Conservation (phyloP, 2,113 vertebrate species). For the Paratilapia polleni region DNA sequence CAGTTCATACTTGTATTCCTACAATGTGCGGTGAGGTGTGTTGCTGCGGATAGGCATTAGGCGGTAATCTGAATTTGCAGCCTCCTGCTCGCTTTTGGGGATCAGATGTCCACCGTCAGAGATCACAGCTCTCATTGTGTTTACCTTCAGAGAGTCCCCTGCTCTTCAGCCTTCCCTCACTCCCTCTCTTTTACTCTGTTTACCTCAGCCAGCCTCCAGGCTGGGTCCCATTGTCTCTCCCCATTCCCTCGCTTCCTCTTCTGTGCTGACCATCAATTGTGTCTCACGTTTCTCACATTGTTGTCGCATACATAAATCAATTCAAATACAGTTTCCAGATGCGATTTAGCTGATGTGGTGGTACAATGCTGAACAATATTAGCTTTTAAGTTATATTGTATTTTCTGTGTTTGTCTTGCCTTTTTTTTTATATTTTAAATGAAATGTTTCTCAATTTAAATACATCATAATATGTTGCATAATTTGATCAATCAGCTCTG, state of each 20-base stretch:
- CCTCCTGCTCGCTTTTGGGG: conserved; percentile 57
- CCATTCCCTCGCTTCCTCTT: conserved; percentile 12
- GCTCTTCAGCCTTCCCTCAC: conserved; percentile 42
- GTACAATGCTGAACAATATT: neutral
- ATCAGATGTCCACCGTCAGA: conserved; percentile 77
- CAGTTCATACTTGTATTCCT: neutral
- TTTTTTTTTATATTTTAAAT: neutral
- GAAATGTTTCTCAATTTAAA: neutral
- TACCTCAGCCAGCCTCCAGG: conserved; percentile 1
- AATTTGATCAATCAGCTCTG: neutral
- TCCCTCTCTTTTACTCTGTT: conserved; percentile 41
- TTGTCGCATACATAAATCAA: neutral
- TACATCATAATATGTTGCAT: neutral
- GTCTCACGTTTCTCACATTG: conserved; percentile 50
- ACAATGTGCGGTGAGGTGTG: neutral
- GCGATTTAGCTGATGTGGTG: neutral
- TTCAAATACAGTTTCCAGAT: neutral
- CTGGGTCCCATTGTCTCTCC: neutral
- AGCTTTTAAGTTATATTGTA: neutral
- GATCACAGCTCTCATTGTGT: conserved; percentile 79
- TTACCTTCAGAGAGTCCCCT: conserved; percentile 65
- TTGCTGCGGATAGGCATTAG: conserved; percentile 57
- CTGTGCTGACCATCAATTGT: conserved; percentile 61
- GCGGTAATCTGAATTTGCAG: conserved; percentile 71
- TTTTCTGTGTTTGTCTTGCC: neutral